These are phyloP conservation scores for Pontoporia blainvillei DNA, from an alignment of 2,113 vertebrate species.

Conservation along the genomic window DNA sequence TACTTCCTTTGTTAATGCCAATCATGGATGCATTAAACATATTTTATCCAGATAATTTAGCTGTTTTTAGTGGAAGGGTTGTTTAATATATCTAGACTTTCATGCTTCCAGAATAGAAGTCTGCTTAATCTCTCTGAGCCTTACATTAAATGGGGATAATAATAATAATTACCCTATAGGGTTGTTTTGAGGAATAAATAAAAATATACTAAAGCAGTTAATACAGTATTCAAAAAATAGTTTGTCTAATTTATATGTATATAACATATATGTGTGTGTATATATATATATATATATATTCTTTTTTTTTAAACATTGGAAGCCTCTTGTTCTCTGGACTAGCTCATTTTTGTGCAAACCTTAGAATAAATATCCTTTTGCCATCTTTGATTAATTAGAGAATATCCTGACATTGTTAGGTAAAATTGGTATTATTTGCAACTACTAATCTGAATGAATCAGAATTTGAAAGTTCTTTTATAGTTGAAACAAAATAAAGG, in stretches of 20 bases:
- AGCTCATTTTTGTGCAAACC: background rate
- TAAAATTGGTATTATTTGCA: background rate
- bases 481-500: slow-evolving; percentile 40
- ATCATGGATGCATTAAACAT: background rate
- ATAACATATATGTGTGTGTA: background rate
- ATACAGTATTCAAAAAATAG: background rate
- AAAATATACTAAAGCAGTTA: background rate
- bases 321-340: background rate
- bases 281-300: too few relatives aligned
- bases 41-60: background rate
- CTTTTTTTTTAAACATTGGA: background rate
- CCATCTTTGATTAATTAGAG: background rate
- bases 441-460: background rate
- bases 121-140: background rate
- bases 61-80: background rate
- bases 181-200: background rate
- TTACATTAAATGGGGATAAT: background rate
- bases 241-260: background rate
- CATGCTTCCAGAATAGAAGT: slow-evolving; percentile 13
- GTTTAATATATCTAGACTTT: background rate
- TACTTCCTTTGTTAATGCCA: background rate
- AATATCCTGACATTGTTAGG: background rate
- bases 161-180: background rate
- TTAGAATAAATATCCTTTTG: background rate
- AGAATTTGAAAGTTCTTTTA: background rate